Percentiles rank a stretch among this genome's conserved stretches.
Conservation (phyloP, 2,888 invertebrate genomes). For the Corythucha ciliata region DNA sequence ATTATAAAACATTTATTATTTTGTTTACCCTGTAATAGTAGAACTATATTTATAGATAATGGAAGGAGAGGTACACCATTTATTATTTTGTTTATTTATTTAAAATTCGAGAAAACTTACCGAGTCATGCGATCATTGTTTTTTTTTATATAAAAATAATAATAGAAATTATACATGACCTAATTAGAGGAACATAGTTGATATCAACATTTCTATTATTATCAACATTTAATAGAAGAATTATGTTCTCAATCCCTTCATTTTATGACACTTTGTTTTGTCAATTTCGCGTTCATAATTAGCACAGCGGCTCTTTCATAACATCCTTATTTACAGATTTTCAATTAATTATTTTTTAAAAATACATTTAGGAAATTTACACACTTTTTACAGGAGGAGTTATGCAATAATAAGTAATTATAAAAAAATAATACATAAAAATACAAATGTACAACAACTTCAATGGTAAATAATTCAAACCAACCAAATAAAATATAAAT, state of each 20-base stretch:
- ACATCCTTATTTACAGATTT: slow-evolving; percentile 18
- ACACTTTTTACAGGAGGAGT: slow-evolving; percentile 24
- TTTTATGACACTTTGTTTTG: neutral
- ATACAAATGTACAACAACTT: slow-evolving; percentile 25
- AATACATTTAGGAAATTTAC: slow-evolving; percentile 24
- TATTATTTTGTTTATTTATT: slow-evolving; percentile 9
- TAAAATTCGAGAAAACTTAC: slow-evolving; percentile 18
- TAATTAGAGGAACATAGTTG: slow-evolving; percentile 31
- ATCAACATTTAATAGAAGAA: slow-evolving; percentile 16
- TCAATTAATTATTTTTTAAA: no score
- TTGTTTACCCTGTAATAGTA: slow-evolving; percentile 28
- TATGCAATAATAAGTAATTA: no score
- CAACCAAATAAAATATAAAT: no score
- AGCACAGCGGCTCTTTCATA: slow-evolving; percentile 15
- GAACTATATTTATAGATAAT: slow-evolving; percentile 13
- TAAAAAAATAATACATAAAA: slow-evolving; percentile 29
- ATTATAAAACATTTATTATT: slow-evolving; percentile 12
- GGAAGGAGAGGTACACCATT: neutral
- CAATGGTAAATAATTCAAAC: slow-evolving; percentile 9
- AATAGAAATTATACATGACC: slow-evolving; percentile 28
- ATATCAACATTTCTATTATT: slow-evolving; percentile 28
- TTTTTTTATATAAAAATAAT: slow-evolving; percentile 28
- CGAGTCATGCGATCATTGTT: slow-evolving; percentile 11
- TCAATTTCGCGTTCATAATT: slow-evolving; percentile 2
- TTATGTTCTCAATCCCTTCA: slow-evolving; percentile 13